Conservation (phyloP, 2,113 vertebrate genomes). For the Nettapus auritus region DNA sequence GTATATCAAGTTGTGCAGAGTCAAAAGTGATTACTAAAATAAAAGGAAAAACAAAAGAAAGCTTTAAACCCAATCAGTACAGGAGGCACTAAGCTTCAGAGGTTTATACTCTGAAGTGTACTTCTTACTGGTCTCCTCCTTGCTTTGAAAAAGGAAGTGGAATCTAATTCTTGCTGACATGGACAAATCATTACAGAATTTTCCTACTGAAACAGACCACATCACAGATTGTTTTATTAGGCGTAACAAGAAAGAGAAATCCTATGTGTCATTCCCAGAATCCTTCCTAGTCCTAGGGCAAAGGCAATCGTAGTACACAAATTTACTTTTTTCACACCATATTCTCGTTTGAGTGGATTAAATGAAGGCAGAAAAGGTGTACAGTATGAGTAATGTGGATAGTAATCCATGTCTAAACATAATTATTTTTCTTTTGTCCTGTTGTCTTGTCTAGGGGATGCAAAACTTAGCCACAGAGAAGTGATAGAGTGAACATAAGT, state of each 20-base stretch:
- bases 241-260: background rate
- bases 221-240: background rate
- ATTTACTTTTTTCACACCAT: background rate
- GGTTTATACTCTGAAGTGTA: background rate
- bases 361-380: background rate
- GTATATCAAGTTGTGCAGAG: background rate
- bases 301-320: background rate
- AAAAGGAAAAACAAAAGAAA: background rate
- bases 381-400: background rate
- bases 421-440: background rate
- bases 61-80: background rate
- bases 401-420: background rate
- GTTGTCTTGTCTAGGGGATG: background rate
- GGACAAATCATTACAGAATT: background rate
- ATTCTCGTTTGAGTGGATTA: background rate
- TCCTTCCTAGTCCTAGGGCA: background rate
- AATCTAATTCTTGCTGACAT: background rate
- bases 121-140: background rate
- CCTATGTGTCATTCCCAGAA: background rate
- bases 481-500: background rate
- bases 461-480: background rate
- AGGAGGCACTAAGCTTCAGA: background rate
- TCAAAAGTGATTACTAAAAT: background rate
- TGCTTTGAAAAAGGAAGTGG: background rate
- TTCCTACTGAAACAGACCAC: background rate